Evolutionary conservation across 1,140 invertebrate species (phyloP).

Genomic region (Sminthurinus signatus): DNA sequence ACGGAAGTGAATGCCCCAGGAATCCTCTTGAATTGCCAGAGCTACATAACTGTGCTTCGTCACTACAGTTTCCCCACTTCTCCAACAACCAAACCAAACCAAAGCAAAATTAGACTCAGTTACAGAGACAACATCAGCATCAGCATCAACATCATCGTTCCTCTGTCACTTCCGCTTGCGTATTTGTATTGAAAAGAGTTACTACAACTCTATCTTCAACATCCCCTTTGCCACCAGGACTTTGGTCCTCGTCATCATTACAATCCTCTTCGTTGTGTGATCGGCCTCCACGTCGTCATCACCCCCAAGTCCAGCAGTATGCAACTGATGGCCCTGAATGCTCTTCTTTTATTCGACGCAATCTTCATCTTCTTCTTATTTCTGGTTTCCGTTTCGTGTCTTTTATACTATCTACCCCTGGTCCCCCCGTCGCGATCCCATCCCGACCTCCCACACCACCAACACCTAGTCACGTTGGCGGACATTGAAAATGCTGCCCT

Average conservation of each 20-base stretch:
- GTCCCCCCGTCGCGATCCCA: constrained; percentile 43
- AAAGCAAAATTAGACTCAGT: too few relatives aligned
- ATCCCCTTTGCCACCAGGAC: too few relatives aligned
- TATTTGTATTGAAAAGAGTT: background rate
- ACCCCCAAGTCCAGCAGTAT: too few relatives aligned
- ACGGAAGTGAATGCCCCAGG: constrained; percentile 8
- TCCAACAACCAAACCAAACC: too few relatives aligned
- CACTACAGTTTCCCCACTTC: too few relatives aligned
- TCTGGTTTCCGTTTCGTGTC: constrained; percentile 68
- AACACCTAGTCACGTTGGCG: constrained; percentile 22
- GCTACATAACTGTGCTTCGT: background rate
- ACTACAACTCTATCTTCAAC: too few relatives aligned
- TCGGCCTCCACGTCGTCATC: too few relatives aligned
- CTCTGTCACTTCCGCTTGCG: background rate
- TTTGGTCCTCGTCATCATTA: background rate
- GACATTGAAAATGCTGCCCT: constrained; percentile 28
- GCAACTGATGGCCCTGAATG: constrained; percentile 74
- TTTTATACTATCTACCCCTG: constrained; percentile 67
- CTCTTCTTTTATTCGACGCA: constrained; percentile 75
- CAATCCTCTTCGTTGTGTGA: background rate
- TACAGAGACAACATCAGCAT: too few relatives aligned
- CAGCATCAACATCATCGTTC: background rate
- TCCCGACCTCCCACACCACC: constrained; percentile 40
- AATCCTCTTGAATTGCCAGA: background rate
- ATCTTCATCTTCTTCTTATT: constrained; percentile 78